phyloP scores from a whole-genome alignment of 2,113 vertebrate genomes.

The Muscicapa adusta region DNA sequence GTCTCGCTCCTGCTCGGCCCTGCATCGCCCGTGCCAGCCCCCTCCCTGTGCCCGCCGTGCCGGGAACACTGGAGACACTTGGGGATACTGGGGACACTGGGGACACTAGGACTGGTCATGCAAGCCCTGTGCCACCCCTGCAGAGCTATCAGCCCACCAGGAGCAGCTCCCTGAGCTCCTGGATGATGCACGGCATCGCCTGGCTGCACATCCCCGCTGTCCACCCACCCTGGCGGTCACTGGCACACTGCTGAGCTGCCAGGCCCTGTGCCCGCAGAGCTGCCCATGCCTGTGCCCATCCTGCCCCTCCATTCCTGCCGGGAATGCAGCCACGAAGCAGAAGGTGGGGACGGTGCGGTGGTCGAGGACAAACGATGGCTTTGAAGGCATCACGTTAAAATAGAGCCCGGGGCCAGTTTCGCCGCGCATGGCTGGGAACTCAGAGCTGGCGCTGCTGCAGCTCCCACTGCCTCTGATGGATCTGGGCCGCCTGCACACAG shows the following conservation, averaged over 20 bases:
- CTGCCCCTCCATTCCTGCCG: rapidly evolving
- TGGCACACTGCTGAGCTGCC: not conserved
- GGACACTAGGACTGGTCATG: not conserved
- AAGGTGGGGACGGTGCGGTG: rapidly evolving
- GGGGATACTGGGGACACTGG: not conserved
- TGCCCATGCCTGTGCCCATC: not conserved
- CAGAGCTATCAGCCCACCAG: not conserved
- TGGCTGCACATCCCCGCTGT: not conserved
- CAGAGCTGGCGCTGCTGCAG: not conserved
- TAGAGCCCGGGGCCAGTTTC: not conserved
- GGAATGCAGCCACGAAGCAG: rapidly evolving
- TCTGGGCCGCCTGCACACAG: too few species aligned
- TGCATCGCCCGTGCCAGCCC: not conserved
- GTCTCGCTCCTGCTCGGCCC: not conserved
- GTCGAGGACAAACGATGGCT: not conserved
- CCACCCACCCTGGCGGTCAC: rapidly evolving
- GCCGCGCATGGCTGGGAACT: rapidly evolving
- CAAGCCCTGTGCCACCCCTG: not conserved
- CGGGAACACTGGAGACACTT: not conserved
- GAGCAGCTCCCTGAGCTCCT: not conserved
- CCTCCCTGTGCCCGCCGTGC: not conserved
- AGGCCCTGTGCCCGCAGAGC: rapidly evolving
- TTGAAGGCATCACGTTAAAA: not conserved
- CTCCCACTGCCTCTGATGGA: rapidly evolving
- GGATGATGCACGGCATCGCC: rapidly evolving